Conservation (phyloP, 2,797 vertebrate genomes). For the Enteromius paludinosus region DNA sequence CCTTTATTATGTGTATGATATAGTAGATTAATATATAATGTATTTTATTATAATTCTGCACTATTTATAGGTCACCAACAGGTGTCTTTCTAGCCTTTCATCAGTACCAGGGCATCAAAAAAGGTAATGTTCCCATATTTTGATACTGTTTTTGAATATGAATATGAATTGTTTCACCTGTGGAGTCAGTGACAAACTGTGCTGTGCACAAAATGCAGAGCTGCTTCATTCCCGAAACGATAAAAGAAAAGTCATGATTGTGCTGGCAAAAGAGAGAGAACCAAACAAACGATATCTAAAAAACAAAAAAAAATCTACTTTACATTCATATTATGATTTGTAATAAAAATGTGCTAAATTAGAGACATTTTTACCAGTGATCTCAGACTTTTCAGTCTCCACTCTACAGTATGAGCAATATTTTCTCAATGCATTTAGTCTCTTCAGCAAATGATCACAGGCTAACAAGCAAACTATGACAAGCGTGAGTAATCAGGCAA, state of each 20-base stretch:
- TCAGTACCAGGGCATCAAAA: background rate
- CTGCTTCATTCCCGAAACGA: background rate
- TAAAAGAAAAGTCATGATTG: background rate
- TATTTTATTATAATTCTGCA: background rate
- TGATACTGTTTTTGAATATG: background rate
- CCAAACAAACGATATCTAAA: background rate
- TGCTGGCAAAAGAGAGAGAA: background rate
- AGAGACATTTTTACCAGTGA: background rate
- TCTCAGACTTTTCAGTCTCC: background rate
- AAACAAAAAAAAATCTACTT: background rate
- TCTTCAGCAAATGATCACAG: constrained; percentile 8
- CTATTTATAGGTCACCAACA: background rate
- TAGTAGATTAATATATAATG: background rate
- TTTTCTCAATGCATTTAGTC: constrained; percentile 23
- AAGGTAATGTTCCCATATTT: background rate
- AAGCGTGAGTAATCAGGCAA: constrained; percentile 27
- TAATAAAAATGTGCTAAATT: background rate
- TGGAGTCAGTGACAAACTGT: background rate
- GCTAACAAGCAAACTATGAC: constrained; percentile 33
- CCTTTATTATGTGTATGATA: background rate
- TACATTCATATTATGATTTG: background rate
- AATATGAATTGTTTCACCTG: background rate
- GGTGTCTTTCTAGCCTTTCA: background rate
- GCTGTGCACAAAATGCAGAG: background rate
- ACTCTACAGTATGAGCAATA: background rate